Evolutionary conservation across 37 sponge, comb jelly and placozoan species (phyloP).

Genomic region (Aplysina aerophoba): DNA sequence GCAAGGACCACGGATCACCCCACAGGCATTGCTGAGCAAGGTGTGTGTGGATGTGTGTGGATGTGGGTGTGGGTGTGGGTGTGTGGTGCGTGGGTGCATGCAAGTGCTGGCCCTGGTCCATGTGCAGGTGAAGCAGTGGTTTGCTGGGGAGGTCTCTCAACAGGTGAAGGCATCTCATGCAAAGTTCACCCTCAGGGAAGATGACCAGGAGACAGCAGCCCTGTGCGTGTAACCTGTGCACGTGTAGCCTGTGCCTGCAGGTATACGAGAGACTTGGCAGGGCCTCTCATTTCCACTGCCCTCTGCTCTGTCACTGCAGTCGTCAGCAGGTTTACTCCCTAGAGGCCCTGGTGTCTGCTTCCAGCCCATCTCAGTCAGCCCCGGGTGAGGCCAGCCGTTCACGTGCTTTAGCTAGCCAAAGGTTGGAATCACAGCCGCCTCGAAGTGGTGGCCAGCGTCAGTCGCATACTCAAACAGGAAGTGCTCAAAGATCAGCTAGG

Average conservation of each 20-base stretch:
- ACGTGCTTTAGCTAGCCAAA: neutral
- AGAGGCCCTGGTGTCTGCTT: neutral
- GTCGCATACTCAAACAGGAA: constrained; percentile 9
- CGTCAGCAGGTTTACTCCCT: neutral
- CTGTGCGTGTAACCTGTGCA: neutral
- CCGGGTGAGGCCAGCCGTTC: neutral
- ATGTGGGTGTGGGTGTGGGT: no score
- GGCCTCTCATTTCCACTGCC: no score
- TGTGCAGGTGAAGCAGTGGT: constrained; percentile 13
- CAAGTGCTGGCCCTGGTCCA: neutral
- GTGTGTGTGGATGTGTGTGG: neutral
- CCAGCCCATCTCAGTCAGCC: neutral
- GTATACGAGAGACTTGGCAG: no score
- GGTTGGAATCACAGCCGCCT: no score
- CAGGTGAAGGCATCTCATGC: neutral
- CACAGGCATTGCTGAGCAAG: neutral
- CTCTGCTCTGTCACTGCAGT: neutral
- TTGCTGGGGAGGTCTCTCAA: neutral
- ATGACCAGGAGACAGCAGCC: neutral
- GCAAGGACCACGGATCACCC: neutral
- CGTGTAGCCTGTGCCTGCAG: no score
- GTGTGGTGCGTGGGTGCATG: neutral
- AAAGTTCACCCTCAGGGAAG: neutral
- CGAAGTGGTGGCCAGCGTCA: no score
- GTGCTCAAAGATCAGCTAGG: neutral